Evolutionary conservation across 2,888 invertebrate genomes (phyloP).

Genomic region (Cheilosia urbana): DNA sequence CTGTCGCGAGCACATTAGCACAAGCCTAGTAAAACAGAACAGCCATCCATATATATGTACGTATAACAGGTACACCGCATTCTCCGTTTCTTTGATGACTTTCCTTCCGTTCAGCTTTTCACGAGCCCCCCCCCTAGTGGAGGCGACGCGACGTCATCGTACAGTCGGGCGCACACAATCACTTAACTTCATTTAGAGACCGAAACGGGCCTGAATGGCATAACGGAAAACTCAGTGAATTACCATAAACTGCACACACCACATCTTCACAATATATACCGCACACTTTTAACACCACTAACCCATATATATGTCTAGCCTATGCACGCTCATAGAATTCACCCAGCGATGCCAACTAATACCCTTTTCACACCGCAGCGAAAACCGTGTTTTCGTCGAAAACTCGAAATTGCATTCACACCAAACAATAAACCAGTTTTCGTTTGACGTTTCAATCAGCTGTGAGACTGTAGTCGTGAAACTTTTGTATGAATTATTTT

Average conservation of each 20-base stretch:
- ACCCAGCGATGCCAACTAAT: too few species aligned
- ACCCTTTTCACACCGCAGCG: too few species aligned
- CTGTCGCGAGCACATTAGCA: slow-evolving; percentile 56
- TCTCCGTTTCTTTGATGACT: slow-evolving; percentile 66
- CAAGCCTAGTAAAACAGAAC: slow-evolving; percentile 29
- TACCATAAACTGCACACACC: slow-evolving; percentile 69
- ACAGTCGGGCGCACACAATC: slow-evolving; percentile 51
- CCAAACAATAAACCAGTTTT: too few species aligned
- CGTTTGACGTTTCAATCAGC: too few species aligned
- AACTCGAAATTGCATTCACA: too few species aligned
- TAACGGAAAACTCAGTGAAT: slow-evolving; percentile 61
- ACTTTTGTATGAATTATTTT: too few species aligned
- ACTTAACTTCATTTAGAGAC: slow-evolving; percentile 63
- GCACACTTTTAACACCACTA: slow-evolving; percentile 45
- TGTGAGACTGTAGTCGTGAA: too few species aligned
- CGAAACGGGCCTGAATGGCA: slow-evolving; percentile 45
- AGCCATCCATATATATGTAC: background rate
- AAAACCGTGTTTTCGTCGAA: too few species aligned
- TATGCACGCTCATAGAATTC: slow-evolving; percentile 11
- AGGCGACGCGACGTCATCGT: slow-evolving; percentile 3
- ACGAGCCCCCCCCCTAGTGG: slow-evolving; percentile 19
- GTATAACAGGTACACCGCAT: slow-evolving; percentile 62
- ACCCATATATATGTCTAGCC: slow-evolving; percentile 56
- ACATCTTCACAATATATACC: slow-evolving; percentile 17
- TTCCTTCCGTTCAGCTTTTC: slow-evolving; percentile 69